Evolutionary conservation across 2,113 vertebrate genomes (phyloP).

Genomic region (Corythaeola cristata): DNA sequence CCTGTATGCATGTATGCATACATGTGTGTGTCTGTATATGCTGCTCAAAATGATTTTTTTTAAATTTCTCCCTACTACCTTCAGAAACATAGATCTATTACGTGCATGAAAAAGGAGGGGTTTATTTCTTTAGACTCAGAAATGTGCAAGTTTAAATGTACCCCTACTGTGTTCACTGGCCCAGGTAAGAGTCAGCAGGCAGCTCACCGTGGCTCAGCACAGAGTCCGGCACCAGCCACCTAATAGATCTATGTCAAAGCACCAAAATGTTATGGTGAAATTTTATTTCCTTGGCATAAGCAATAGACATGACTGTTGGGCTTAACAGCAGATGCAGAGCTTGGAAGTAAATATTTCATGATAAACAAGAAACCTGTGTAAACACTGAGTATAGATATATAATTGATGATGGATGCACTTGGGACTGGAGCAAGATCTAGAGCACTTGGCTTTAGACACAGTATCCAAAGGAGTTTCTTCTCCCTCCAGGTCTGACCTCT

Average conservation of each 20-base stretch:
- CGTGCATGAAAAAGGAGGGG: background rate
- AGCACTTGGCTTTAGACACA: background rate
- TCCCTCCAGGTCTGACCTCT: background rate
- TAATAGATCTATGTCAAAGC: background rate
- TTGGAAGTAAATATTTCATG: constrained; percentile 49
- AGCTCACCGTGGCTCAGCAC: rapidly evolving
- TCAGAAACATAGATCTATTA: background rate
- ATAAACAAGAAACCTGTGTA: constrained; percentile 45
- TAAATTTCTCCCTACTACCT: background rate
- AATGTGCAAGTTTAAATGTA: background rate
- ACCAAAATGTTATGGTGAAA: background rate
- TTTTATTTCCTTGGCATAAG: background rate
- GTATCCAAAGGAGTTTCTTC: background rate
- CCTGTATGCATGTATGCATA: too few relatives aligned
- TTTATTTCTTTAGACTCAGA: background rate
- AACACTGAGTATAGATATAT: constrained; percentile 20
- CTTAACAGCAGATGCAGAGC: constrained; percentile 13
- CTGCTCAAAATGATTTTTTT: background rate
- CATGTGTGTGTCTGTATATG: background rate
- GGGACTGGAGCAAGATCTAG: background rate
- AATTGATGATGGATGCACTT: constrained; percentile 22
- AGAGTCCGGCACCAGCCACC: background rate
- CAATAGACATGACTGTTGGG: background rate
- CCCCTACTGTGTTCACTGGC: background rate
- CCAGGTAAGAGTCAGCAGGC: background rate